Evolutionary conservation across 2,797 vertebrate genomes (phyloP).

Genomic region (Artibeus lituratus): DNA sequence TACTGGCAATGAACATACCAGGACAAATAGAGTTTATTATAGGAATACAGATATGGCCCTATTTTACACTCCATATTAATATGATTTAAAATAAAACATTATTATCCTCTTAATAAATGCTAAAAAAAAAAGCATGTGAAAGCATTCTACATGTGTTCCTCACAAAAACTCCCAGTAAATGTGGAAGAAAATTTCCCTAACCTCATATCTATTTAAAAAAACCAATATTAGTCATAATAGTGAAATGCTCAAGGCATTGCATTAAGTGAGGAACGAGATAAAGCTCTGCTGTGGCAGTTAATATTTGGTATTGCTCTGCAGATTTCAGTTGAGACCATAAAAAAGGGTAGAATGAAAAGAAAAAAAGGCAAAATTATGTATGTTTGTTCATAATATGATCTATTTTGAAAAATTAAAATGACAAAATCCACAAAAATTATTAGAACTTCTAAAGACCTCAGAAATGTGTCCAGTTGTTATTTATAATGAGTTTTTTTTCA

Average conservation of each 20-base stretch:
- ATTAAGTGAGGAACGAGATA: slow-evolving; percentile 44
- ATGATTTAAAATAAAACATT: slow-evolving; percentile 26
- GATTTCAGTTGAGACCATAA: background rate
- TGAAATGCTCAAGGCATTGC: background rate
- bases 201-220: slow-evolving; percentile 28
- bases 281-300: background rate
- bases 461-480: background rate
- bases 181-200: background rate
- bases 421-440: slow-evolving; percentile 2
- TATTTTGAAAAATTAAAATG: background rate
- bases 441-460: background rate
- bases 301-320: background rate
- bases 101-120: background rate
- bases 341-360: background rate
- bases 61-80: background rate
- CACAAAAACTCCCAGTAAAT: slow-evolving; percentile 13
- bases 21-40: background rate
- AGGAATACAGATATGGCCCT: background rate
- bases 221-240: background rate
- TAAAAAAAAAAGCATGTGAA: background rate
- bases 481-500: background rate
- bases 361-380: background rate
- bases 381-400: background rate
- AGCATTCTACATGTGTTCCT: background rate
- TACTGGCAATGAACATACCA: background rate